Percentiles rank a stretch among this genome's conserved stretches.
Conservation (phyloP, 2,113 vertebrate genomes). For the Neogale vison region DNA sequence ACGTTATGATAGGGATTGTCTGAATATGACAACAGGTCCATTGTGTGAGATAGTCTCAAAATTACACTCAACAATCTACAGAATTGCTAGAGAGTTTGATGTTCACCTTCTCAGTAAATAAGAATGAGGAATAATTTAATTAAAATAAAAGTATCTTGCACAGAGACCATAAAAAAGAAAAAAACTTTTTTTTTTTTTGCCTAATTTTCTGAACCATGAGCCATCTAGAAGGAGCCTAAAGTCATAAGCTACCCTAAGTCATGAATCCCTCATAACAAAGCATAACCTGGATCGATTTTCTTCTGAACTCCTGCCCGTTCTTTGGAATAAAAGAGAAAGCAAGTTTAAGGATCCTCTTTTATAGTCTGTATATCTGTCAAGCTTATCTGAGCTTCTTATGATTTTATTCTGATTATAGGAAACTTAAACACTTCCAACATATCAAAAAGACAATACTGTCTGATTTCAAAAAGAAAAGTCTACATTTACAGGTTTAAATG, state of each 20-base stretch:
- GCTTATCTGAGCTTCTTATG: not conserved
- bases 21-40: not conserved
- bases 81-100: not conserved
- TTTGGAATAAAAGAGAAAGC: not conserved
- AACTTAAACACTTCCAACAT: not conserved
- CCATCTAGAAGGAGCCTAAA: not conserved
- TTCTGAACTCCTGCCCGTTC: not conserved
- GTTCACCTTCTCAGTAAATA: not conserved
- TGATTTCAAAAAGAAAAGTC: not conserved
- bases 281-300: not conserved
- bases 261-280: not conserved
- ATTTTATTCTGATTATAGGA: conserved; percentile 6
- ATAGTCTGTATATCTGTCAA: not conserved
- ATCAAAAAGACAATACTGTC: not conserved
- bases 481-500: not conserved
- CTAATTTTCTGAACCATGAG: not conserved
- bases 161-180: not conserved
- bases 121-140: not conserved
- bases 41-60: not conserved
- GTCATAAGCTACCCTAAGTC: not conserved
- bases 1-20: not conserved
- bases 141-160: conserved; percentile 3
- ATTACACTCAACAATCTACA: not conserved
- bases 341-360: not conserved
- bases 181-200: too few relatives aligned